Percentiles rank a stretch among this genome's conserved stretches.
phyloP scores from a whole-genome alignment of 2,797 vertebrate species.

The Sarcoramphus papa region DNA sequence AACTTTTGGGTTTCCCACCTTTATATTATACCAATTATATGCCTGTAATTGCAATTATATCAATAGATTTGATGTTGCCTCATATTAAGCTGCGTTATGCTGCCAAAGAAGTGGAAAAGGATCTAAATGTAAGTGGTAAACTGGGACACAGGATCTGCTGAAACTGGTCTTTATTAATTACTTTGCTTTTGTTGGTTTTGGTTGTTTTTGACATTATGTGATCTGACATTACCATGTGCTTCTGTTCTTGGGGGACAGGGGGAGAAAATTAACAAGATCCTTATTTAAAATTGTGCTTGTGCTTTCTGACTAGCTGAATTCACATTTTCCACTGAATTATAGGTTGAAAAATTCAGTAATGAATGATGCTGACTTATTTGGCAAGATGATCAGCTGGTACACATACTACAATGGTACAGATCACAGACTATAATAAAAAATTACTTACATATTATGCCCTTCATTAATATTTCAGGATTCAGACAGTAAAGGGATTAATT shows the following conservation, averaged over 20 bases:
- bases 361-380: neutral
- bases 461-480: slow-evolving; percentile 55
- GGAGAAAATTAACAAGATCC: neutral
- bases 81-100: neutral
- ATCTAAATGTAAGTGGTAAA: neutral
- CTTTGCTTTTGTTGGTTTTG: neutral
- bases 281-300: neutral
- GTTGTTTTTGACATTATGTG: neutral
- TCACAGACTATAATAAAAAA: neutral
- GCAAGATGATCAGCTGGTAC: neutral
- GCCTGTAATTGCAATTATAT: neutral
- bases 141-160: neutral
- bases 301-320: neutral
- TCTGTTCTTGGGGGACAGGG: accelerated
- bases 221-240: neutral
- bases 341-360: neutral
- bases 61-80: neutral
- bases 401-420: neutral
- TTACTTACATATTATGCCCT: neutral
- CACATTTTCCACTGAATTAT: neutral
- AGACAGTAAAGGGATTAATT: slow-evolving; percentile 18
- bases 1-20: neutral
- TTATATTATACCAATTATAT: neutral
- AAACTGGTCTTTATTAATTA: neutral
- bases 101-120: neutral